Base-by-base conservation (phyloP, 2,888 invertebrate species). In the Acanthococcus lagerstroemiae region DNA sequence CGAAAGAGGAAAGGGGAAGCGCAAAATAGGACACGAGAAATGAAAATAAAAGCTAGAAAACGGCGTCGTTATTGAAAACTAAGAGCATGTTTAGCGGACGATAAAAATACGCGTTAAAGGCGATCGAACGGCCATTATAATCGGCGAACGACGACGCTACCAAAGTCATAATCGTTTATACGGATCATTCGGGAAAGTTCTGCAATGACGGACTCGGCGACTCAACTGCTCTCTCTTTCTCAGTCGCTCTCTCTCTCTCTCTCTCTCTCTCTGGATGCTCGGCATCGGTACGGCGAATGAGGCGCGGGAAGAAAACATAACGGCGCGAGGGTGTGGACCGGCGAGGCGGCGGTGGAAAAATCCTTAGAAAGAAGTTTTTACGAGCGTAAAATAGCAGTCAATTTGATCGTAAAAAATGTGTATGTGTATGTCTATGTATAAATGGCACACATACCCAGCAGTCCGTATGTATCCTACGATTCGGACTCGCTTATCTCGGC, bases 111-210 rank as follows among this genome's bases (percentile, higher is more conserved):
- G 52, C 63, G 37, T 63, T 63, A 52, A 50, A 63, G 63, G 37
- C 63, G 63, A 63, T 63, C 63, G 63, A 63, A 63, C 54, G 52
- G 27, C 63, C 30, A 21, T 52, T 63, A 63, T 52, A 63, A 63
- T 63, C 63, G 63, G 24, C 63, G 30, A 26, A 52, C 22, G 58
- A 63, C 61, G 52, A 63, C 54, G 63, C 63, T 63, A 54, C 54
- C 46, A n/a, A 63, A 63, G 27, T 30, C 63, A 54, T 63, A 63
- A 52, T 54, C 63, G 63, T 63, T 63, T 63, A 63, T 63, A 63
- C 52, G 52, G 52, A 63, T 63, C 52, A 63, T 63, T 54, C 63
- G 37, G 22, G 52, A 58, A 63, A 55, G 37, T 63, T 54, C 52
- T 52, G 5, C 52, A 22, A 63, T 52, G 63, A 63, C 37, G 37